Evolutionary conservation across 1,140 invertebrate species (phyloP), one percentile per base, ranked within the genome.

Genomic region (Plectrocnemia conspersa): DNA sequence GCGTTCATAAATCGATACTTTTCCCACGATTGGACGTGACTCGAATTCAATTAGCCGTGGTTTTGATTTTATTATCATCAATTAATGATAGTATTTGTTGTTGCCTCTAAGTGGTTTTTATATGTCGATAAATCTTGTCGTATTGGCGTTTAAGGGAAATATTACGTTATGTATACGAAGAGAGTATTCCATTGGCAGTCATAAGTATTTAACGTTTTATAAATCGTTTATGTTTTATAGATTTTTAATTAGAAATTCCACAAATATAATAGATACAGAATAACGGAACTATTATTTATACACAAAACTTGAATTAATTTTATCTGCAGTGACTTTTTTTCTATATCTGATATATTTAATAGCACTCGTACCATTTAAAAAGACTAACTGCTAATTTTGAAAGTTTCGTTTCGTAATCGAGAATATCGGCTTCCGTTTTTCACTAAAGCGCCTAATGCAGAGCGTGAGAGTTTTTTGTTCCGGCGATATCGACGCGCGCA

Each of bases 311-410:
- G n/a, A n/a, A n/a, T n/a, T n/a, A n/a, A n/a, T n/a, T n/a, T n/a
- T n/a, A n/a, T n/a, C n/a, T n/a, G n/a, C n/a, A n/a, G n/a, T n/a
- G n/a, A n/a, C n/a, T n/a, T n/a, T n/a, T n/a, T n/a, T n/a, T n/a
- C n/a, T n/a, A n/a, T n/a, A n/a, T n/a, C n/a, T n/a, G n/a, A n/a
- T n/a, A n/a, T n/a, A 52, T 52, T 52, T 25, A 42, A 32, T 59
- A 55, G 55, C 58, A 59, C 58, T 52, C 52, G 52, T 55, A 27
- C 13, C 42, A 44, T 53, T 60, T 60, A 60, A 54, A n/a, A n/a
- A 45, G 49, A 29, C 42, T 16, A 27, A 27, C 56, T 44, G 58
- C 47, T 60, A 60, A 60, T 60, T 56, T 60, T 24, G 58, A 60
- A 45, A 60, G 58, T 56, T 56, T 38, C 27, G 27, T 50, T 38